Percentiles rank a stretch among this genome's conserved stretches.
Evolutionary conservation across 2,113 vertebrate genomes (phyloP).

Genomic region (Daphoenositta chrysoptera): DNA sequence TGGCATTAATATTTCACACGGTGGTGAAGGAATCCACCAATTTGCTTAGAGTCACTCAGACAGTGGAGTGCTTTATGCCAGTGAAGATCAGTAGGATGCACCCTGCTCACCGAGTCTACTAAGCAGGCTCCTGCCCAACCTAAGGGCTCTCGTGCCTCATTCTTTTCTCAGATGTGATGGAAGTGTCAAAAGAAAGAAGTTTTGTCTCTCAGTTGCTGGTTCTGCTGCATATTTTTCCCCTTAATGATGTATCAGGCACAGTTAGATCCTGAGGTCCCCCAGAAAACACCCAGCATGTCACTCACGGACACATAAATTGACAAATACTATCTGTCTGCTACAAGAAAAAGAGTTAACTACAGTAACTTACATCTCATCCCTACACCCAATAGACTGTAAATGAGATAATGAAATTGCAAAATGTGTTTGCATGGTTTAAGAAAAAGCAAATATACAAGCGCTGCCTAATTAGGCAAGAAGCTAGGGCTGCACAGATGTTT

Average conservation of each 20-base stretch:
- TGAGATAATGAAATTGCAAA: not conserved
- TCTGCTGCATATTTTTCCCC: not conserved
- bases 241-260: not conserved
- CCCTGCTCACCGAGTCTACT: rapidly evolving
- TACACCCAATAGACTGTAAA: not conserved
- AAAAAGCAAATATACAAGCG: slow-evolving; percentile 34
- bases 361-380: not conserved
- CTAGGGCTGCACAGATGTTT: not conserved
- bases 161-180: not conserved
- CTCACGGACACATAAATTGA: not conserved
- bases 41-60: not conserved
- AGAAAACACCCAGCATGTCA: not conserved
- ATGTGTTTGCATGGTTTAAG: slow-evolving; percentile 8
- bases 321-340: not conserved
- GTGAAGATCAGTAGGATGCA: rapidly evolving
- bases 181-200: not conserved
- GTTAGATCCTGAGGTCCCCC: not conserved
- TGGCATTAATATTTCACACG: not conserved
- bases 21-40: not conserved
- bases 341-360: not conserved
- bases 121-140: not conserved
- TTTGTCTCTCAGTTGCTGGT: not conserved
- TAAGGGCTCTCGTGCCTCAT: not conserved
- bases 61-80: rapidly evolving
- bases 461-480: not conserved